These are phyloP conservation scores for Hirudinaria manillensis DNA, from an alignment of 2,888 invertebrate genomes.

Conservation along the genomic window DNA sequence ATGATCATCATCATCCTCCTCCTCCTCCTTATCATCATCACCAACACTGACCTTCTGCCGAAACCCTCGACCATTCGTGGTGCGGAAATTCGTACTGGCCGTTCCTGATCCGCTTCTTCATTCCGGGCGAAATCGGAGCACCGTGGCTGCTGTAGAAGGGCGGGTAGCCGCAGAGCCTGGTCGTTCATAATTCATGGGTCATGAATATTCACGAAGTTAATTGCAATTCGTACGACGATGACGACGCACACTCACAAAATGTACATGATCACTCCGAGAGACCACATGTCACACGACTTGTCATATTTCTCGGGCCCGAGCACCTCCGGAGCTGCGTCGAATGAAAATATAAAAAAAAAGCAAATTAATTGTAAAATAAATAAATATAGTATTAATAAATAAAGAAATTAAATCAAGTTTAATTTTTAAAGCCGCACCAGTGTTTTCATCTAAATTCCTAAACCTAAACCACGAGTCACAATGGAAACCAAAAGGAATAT, in stretches of 20 bases:
- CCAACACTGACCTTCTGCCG: slow-evolving; percentile 65
- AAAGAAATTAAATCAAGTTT: not conserved
- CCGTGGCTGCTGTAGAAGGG: slow-evolving; percentile 98
- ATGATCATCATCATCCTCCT: too few relatives aligned
- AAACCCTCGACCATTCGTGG: slow-evolving; percentile 69
- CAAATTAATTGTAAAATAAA: not conserved
- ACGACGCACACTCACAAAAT: slow-evolving; percentile 66
- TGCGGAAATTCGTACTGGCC: slow-evolving; percentile 96
- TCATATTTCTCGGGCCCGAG: slow-evolving; percentile 94
- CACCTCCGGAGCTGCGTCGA: slow-evolving; percentile 69
- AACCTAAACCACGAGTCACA: too few relatives aligned
- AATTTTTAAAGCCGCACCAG: not conserved
- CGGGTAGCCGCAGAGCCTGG: slow-evolving; percentile 85
- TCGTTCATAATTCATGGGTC: slow-evolving; percentile 31
- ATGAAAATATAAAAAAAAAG: not conserved
- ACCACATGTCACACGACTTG: slow-evolving; percentile 98
- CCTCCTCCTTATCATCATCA: not conserved
- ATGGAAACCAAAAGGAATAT: too few relatives aligned
- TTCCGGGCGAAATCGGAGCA: slow-evolving; percentile 93
- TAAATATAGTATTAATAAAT: not conserved
- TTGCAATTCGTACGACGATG: not conserved
- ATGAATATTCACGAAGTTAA: not conserved
- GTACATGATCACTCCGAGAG: slow-evolving; percentile 97
- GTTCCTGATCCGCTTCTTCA: slow-evolving; percentile 89
- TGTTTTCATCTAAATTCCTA: not conserved